Conservation (phyloP, 1,140 invertebrate genomes). For the Aphaenogaster rudis region DNA sequence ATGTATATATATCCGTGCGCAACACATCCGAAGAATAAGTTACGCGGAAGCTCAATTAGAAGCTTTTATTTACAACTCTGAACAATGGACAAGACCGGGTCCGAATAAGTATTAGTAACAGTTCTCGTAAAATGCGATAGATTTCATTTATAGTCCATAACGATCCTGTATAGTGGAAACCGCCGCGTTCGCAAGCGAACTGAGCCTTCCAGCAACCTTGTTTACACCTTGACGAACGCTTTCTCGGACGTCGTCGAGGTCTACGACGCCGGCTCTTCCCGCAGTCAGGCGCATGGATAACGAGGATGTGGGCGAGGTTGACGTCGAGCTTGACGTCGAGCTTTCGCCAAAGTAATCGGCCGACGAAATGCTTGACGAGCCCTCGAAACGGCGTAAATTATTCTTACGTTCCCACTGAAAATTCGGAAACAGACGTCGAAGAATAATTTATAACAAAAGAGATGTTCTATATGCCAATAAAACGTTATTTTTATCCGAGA, state of each 20-base stretch:
- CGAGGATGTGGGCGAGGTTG: constrained; percentile 80
- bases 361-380: constrained; percentile 97
- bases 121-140: constrained; percentile 68
- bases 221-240: constrained; percentile 98
- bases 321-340: constrained; percentile 78
- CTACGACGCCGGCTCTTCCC: constrained; percentile 82
- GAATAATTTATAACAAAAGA: background rate
- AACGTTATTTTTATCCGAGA: background rate
- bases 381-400: constrained; percentile 93
- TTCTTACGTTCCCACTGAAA: constrained; percentile 89
- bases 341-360: constrained; percentile 96
- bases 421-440: background rate
- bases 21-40: constrained; percentile 43
- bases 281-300: constrained; percentile 79
- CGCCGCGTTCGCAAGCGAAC: constrained; percentile 97
- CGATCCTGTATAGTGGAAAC: constrained; percentile 96
- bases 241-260: constrained; percentile 98
- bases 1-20: background rate
- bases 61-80: constrained; percentile 85
- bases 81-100: constrained; percentile 80
- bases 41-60: constrained; percentile 73
- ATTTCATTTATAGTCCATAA: constrained; percentile 82
- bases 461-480: background rate
- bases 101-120: constrained; percentile 74
- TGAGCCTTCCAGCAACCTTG: constrained; percentile 97